A percentile compares a stretch with the other conserved stretches of the same genome.
Evolutionary conservation across 2,888 invertebrate genomes (phyloP).

Genomic region (Seira ritae): DNA sequence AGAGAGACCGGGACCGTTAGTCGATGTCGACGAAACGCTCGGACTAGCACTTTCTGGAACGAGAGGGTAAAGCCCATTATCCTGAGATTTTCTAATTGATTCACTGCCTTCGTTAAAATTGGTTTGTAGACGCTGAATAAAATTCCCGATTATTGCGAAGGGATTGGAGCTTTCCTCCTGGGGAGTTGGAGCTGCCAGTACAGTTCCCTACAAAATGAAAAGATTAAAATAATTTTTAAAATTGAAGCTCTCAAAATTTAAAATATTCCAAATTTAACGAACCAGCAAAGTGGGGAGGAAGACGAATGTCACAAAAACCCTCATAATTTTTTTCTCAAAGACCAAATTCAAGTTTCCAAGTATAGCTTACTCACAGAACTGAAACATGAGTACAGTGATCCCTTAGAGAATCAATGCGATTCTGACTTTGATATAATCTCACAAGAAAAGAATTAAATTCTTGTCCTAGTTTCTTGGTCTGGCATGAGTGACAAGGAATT

Average conservation of each 20-base stretch:
- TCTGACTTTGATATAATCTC: constrained; percentile 35
- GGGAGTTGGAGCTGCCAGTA: constrained; percentile 38
- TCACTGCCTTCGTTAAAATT: constrained; percentile 55
- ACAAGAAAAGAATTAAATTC: constrained; percentile 14
- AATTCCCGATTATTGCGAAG: constrained; percentile 45
- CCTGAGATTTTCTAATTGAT: constrained; percentile 21
- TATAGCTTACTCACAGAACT: background rate
- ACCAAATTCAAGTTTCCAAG: constrained; percentile 1
- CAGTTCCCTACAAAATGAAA: constrained; percentile 21
- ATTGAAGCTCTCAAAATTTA: background rate
- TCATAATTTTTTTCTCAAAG: background rate
- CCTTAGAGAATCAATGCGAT: constrained; percentile 52
- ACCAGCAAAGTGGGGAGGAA: constrained; percentile 39
- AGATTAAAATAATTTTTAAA: constrained; percentile 3
- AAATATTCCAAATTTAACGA: constrained; percentile 16
- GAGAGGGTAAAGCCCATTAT: background rate
- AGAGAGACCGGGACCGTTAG: background rate
- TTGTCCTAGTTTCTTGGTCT: constrained; percentile 58
- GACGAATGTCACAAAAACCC: background rate
- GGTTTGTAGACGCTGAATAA: constrained; percentile 47
- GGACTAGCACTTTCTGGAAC: background rate
- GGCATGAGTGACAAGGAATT: constrained; percentile 62
- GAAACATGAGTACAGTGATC: constrained; percentile 23
- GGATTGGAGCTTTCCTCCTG: constrained; percentile 28
- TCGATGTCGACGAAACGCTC: background rate